Evolutionary conservation across 1,140 invertebrate species (phyloP), one percentile per base, ranked within the genome.

Genomic region (Stegodyphus mimosarum): DNA sequence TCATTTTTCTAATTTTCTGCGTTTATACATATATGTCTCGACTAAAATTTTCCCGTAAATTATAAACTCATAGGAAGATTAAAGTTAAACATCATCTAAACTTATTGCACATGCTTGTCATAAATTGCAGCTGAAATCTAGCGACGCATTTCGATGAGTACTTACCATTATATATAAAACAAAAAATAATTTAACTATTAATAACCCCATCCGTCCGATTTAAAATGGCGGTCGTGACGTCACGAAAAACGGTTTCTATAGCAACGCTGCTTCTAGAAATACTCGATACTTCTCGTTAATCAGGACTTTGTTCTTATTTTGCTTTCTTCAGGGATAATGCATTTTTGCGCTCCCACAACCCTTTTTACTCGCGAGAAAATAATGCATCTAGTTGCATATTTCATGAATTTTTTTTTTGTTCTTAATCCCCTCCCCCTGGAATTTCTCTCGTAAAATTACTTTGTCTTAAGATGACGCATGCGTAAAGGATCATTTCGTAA

Each of bases 271-370:
- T 77, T 64, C 48, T 33, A 66, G 53, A 79, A 79, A 70, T 63
- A 79, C 52, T 49, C 76, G 66, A 79, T 79, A 79, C 76, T 53
- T 77, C 64, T 70, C 76, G 52, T 70, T 79, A 79, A 79, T 79
- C 76, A 79, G 76, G 49, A 11, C 33, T 15, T 50, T 66, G 53
- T n/a, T 79, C 69, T 70, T 79, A 69, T 79, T 69, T 70, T 70
- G 69, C 69, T 79, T 50, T 53, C n/a, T 17, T n/a, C 7, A 17
- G 50, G 33, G 66, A 69, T 79, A 79, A 79, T 79, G 76, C 66
- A 79, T 70, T 79, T 79, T 79, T 64, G 18, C 55, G 50, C 76
- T 48, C 10, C 50, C 48, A 55, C 76, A 79, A 79, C 76, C 76
- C 76, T 79, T 79, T 79, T 79, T 66, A 49, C 76, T 79, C 76